Base-by-base conservation (phyloP, 2,113 vertebrate genomes). In the Sula dactylatra region DNA sequence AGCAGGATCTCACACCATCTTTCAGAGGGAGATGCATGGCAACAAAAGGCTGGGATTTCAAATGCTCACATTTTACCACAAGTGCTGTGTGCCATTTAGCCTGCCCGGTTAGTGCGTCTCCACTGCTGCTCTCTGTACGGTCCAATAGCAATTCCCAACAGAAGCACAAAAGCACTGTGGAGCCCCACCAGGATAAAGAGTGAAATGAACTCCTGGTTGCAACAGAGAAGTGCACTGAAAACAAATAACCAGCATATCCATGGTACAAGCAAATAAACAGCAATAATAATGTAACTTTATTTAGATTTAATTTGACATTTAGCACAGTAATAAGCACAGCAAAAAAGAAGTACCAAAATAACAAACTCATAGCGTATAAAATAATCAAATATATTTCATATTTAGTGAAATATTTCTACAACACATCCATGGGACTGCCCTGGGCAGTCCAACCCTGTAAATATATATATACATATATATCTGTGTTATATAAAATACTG, bases 321-420 rank as follows among this genome's bases (percentile, higher is more conserved):
- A 97, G 76, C 93, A 98, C 90, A 95, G 87, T 79, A 96, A 95
- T 95, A 97, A 96, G 97, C 94, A 98, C 95, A 77, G 82, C 95
- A 93, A 90, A 89, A 91, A 95, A 97, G 95, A 96, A 94, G 86
- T 97, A 96, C 97, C 91, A 97, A 97, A 97, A 96, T 97, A 92
- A 94, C 86, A 94, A 96, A 96, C 88, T 89, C 74, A 70, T 79
- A 95, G 94, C 93, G 86, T 97, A 96, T 67, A 95, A 94, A 91
- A 92, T 96, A 94, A 86, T 90, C 87, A 85, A 96, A 87, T 96
- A 65, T 91, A 88, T 93, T 94, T 81, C 19, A 77, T 90, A 82
- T 88, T 93, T 52, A 88, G 40, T 86, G 82, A 97, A 97, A 89
- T 93, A 96, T 93, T 96, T 97, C 94, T 95, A 92, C 88, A 95